Evolutionary conservation across 2,797 vertebrate species (phyloP), one percentile per base, ranked within the genome.

Genomic region (Calcarius lapponicus): DNA sequence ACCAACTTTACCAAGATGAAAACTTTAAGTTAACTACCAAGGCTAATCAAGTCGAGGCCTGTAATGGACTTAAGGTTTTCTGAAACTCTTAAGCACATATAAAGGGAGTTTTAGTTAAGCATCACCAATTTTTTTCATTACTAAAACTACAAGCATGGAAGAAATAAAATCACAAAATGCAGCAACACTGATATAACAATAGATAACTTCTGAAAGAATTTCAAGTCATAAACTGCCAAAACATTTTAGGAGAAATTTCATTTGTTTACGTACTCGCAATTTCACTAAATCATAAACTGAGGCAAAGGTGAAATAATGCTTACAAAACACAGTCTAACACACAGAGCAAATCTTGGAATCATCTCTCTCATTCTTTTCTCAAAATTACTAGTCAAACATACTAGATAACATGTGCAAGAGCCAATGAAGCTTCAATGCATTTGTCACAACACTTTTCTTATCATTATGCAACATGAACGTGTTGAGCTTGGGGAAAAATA

Each of bases 401-500:
- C 36, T 40, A 92, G 76, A 81, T 60, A 88, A 93, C 70, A 81
- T 5, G 34, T 36, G n/a, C 64, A 92, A 71, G 60, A 85, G 64
- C 45, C 91, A 92, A 86, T 1, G 1, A 88, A 86, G 71, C 66
- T 92, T 93, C 88, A 93, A 24, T 60, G 76, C 64, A 85, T 90
- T 93, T 86, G 88, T 87, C 83, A 74, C 74, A 93, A 86, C 43
- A 73, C 61, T 93, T 80, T 86, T 84, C 86, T 96, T 88, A 93
- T 81, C 89, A 93, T 96, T 95, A 94, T 81, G 86, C 82, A 85
- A 92, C 96, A 93, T 18, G 62, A 92, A 78, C 10, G 4, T 53
- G 51, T 90, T 72, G 88, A 91, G 93, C 91, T 91, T 79, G 80
- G 70, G 94, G 82, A 92, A 90, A 96, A 95, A 94, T 95, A 95